phyloP scores from a whole-genome alignment of 2,888 invertebrate species.

The Amorpha juglandis region DNA sequence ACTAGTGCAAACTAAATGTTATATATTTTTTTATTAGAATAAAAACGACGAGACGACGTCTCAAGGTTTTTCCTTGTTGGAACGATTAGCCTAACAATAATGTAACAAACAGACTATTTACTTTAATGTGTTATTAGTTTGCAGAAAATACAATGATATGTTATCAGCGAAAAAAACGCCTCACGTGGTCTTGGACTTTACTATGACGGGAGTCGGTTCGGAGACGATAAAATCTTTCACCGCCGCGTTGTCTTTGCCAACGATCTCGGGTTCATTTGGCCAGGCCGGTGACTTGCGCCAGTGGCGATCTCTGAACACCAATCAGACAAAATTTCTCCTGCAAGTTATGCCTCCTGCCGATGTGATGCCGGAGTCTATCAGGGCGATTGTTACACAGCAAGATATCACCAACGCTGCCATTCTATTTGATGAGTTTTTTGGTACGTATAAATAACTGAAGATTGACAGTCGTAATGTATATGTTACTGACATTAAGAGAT shows the following conservation, averaged over 20 bases:
- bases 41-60: constrained; percentile 9
- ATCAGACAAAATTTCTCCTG: constrained; percentile 89
- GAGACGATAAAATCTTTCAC: constrained; percentile 94
- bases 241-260: constrained; percentile 91
- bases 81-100: constrained; percentile 30
- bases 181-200: constrained; percentile 92
- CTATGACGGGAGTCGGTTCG: constrained; percentile 91
- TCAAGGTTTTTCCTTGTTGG: constrained; percentile 31
- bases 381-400: constrained; percentile 91
- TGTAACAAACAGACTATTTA: constrained; percentile 13
- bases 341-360: constrained; percentile 95
- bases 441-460: constrained; percentile 70
- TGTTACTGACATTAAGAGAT: constrained; percentile 32
- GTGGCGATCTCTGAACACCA: constrained; percentile 89
- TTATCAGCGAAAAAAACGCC: constrained; percentile 87
- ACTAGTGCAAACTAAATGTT: neutral
- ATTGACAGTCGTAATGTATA: constrained; percentile 27
- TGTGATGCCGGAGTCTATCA: constrained; percentile 91
- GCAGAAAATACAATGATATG: constrained; percentile 88
- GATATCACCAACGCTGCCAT: constrained; percentile 97
- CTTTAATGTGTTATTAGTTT: constrained; percentile 78
- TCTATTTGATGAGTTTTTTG: constrained; percentile 93
- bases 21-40: constrained; percentile 7
- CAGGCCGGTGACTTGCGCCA: constrained; percentile 92
- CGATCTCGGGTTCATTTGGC: constrained; percentile 93